These are phyloP conservation scores for Sebastes itinus DNA, from an alignment of 2,797 vertebrate species.

Conservation along the genomic window DNA sequence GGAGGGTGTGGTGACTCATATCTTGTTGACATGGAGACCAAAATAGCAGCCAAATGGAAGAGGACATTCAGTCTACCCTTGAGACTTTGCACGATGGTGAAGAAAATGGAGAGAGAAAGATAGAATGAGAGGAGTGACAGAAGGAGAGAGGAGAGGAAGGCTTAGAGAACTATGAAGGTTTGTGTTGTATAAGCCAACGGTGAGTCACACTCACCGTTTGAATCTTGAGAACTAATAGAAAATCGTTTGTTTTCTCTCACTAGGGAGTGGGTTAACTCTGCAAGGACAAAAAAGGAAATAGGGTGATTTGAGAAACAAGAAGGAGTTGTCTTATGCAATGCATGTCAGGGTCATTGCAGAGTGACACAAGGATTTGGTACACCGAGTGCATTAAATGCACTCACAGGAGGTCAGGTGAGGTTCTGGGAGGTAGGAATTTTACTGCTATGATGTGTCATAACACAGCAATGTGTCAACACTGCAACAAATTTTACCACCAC, in stretches of 20 bases:
- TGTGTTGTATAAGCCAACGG: conserved; percentile 79
- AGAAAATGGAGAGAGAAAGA: conserved; percentile 71
- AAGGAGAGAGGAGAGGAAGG: conserved; percentile 64
- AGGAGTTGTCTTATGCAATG: conserved; percentile 59
- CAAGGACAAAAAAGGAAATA: conserved; percentile 71
- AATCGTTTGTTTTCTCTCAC: conserved; percentile 79
- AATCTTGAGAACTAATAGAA: conserved; percentile 80
- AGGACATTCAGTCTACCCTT: conserved; percentile 79
- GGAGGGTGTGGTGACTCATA: conserved; percentile 77
- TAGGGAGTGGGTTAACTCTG: conserved; percentile 74
- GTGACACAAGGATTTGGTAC: conserved; percentile 21
- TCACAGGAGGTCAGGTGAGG: conserved; percentile 12
- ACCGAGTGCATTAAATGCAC: conserved; percentile 22
- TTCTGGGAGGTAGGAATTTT: neutral
- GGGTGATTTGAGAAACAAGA: conserved; percentile 65
- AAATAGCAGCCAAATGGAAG: conserved; percentile 80
- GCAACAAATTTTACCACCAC: conserved; percentile 3
- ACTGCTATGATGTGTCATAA: conserved; percentile 7
- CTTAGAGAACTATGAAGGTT: conserved; percentile 74
- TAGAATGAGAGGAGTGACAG: conserved; percentile 66
- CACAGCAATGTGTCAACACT: neutral
- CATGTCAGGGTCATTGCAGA: conserved; percentile 43
- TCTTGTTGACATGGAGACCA: conserved; percentile 78
- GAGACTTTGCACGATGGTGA: conserved; percentile 73
- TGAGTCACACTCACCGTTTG: conserved; percentile 80